These are phyloP conservation scores for Actinostola sp. DNA, from an alignment of 92 coral and sea anemone species.

Conservation along the genomic window DNA sequence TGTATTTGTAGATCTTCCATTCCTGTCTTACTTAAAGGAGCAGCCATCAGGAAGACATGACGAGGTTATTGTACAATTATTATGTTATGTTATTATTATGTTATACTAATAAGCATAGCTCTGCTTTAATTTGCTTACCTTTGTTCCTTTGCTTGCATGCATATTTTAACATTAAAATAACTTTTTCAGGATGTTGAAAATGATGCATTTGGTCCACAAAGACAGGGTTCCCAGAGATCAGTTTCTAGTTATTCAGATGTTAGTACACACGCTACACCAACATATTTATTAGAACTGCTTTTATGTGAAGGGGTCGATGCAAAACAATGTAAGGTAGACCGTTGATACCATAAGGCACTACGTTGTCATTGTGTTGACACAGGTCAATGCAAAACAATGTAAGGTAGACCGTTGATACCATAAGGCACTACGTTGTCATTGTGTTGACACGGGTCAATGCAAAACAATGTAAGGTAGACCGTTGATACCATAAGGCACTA, in stretches of 20 bases:
- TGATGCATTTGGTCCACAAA: slow-evolving; percentile 26
- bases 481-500: too few species aligned
- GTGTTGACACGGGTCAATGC: too few species aligned
- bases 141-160: neutral
- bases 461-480: too few species aligned
- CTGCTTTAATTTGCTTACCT: neutral
- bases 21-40: slow-evolving; percentile 52
- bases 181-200: slow-evolving; percentile 52
- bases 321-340: too few species aligned
- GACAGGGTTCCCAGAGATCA: slow-evolving; percentile 25
- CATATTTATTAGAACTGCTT: neutral
- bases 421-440: too few species aligned
- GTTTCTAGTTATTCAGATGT: slow-evolving; percentile 41
- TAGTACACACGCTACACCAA: neutral
- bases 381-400: too few species aligned
- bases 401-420: too few species aligned
- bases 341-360: too few species aligned
- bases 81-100: slow-evolving; percentile 7
- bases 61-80: slow-evolving; percentile 17
- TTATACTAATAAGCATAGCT: neutral
- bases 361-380: too few species aligned
- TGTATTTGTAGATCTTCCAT: slow-evolving; percentile 21
- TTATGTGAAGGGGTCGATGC: neutral
- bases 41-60: slow-evolving; percentile 29
- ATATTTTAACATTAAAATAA: slow-evolving; percentile 1